phyloP scores from a whole-genome alignment of 1,140 invertebrate species.

The Zeugodacus cucurbitae region DNA sequence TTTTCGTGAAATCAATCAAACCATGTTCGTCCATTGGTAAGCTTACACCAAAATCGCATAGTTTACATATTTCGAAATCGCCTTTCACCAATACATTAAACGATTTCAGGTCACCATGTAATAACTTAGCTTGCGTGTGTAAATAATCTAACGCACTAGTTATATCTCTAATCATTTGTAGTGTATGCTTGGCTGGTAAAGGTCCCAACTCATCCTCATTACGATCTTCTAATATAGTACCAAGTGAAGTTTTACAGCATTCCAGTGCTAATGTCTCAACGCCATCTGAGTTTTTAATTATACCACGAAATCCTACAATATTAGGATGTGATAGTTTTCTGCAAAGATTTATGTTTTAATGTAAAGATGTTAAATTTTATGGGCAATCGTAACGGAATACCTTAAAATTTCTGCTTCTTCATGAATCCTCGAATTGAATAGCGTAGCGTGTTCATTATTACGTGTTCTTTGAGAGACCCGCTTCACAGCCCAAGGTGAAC shows the following conservation, averaged over 20 bases:
- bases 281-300: constrained; percentile 72
- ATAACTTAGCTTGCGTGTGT: constrained; percentile 75
- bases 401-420: constrained; percentile 74
- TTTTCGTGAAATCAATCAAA: constrained; percentile 70
- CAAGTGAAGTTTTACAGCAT: constrained; percentile 74
- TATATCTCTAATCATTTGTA: constrained; percentile 74
- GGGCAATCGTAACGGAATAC: constrained; percentile 48
- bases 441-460: constrained; percentile 50
- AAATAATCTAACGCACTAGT: constrained; percentile 81
- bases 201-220: constrained; percentile 71
- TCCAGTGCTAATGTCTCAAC: constrained; percentile 78
- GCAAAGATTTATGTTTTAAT: constrained; percentile 32
- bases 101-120: constrained; percentile 89
- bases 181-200: constrained; percentile 73
- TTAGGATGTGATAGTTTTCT: constrained; percentile 82
- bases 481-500: constrained; percentile 87
- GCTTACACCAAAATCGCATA: constrained; percentile 88
- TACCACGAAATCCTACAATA: constrained; percentile 83
- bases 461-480: constrained; percentile 67
- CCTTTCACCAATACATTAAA: constrained; percentile 82
- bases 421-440: constrained; percentile 71
- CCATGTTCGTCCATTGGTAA: constrained; percentile 76
- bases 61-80: constrained; percentile 79
- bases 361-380: constrained; percentile 38
- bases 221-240: constrained; percentile 78